phyloP scores from a whole-genome alignment of 2,888 invertebrate species.

The Sisyra terminalis region DNA sequence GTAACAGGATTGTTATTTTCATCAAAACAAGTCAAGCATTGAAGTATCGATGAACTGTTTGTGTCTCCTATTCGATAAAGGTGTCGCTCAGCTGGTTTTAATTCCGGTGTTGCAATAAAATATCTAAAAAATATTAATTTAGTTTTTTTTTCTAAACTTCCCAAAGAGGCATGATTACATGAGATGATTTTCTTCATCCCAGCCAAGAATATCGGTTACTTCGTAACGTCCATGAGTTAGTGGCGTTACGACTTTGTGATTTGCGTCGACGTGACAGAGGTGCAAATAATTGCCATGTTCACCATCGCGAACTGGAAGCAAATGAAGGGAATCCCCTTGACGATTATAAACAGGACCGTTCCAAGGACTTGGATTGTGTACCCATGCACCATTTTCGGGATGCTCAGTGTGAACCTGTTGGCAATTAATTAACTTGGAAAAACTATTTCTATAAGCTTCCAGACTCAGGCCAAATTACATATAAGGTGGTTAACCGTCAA shows the following conservation, averaged over 20 bases:
- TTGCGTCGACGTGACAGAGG: constrained; percentile 26
- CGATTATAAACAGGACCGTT: constrained; percentile 3
- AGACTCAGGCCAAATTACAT: too few relatives aligned
- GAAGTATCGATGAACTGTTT: constrained; percentile 24
- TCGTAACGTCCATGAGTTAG: constrained; percentile 62
- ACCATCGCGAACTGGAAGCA: constrained; percentile 40
- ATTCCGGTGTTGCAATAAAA: constrained; percentile 63
- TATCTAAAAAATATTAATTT: constrained; percentile 40
- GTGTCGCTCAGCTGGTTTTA: constrained; percentile 65
- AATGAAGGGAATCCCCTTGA: constrained; percentile 6
- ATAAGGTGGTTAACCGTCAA: too few relatives aligned
- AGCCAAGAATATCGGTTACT: constrained; percentile 54
- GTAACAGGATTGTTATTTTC: constrained; percentile 6
- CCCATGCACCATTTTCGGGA: constrained; percentile 26
- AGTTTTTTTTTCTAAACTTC: neutral
- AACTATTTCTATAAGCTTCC: too few relatives aligned
- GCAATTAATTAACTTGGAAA: too few relatives aligned
- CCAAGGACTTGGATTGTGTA: constrained; percentile 14
- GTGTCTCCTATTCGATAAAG: constrained; percentile 50
- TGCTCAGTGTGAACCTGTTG: constrained; percentile 23
- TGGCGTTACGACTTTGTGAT: constrained; percentile 24
- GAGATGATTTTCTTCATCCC: constrained; percentile 54
- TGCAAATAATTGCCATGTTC: constrained; percentile 43
- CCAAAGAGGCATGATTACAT: constrained; percentile 37
- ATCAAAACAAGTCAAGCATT: constrained; percentile 40